phyloP scores from a whole-genome alignment of 2,797 vertebrate genomes.

The Heterohyrax brucei region DNA sequence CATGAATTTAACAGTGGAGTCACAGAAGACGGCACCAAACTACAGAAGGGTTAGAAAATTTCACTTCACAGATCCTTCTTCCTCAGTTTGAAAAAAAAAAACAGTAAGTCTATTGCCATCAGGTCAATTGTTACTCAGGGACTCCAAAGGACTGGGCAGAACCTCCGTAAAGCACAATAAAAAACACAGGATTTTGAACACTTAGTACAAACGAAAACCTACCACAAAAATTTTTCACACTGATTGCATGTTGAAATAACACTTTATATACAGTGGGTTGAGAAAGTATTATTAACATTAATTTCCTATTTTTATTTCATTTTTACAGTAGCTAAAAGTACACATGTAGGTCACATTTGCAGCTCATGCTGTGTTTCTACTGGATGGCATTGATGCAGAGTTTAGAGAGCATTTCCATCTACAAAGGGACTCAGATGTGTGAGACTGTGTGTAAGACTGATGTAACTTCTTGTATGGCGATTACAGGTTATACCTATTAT shows the following conservation, averaged over 20 bases:
- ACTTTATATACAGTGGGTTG: neutral
- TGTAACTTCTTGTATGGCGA: conserved; percentile 51
- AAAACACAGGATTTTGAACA: neutral
- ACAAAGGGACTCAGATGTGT: neutral
- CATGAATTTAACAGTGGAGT: neutral
- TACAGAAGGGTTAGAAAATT: neutral
- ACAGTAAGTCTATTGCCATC: too few relatives aligned
- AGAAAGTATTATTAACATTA: conserved; percentile 20
- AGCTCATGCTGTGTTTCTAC: neutral
- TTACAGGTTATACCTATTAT: conserved; percentile 3
- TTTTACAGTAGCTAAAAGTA: neutral
- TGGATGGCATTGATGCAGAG: neutral
- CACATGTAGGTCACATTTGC: neutral
- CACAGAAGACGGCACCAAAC: neutral
- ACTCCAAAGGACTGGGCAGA: too few relatives aligned
- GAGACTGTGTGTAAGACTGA: neutral
- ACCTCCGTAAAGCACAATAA: neutral
- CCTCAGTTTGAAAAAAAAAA: neutral
- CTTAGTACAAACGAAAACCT: neutral
- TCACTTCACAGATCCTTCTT: neutral
- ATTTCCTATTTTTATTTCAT: neutral
- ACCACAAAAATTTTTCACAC: neutral
- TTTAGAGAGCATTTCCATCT: neutral
- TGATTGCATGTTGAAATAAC: neutral
- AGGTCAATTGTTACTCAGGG: too few relatives aligned